These are phyloP conservation scores for Apamea crenata DNA, from an alignment of 2,888 invertebrate genomes.

Conservation along the genomic window DNA sequence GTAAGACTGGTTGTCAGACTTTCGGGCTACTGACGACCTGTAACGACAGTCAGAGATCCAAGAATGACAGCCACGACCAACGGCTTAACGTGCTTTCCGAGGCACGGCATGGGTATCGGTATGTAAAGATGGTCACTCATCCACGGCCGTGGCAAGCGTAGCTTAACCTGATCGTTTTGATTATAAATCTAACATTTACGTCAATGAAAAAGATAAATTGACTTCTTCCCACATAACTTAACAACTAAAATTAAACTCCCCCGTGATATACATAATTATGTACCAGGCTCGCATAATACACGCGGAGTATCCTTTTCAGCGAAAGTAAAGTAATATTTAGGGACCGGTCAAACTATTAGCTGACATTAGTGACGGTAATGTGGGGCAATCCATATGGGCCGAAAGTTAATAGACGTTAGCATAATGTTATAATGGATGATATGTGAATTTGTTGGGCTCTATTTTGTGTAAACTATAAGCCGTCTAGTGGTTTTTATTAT, in stretches of 20 bases:
- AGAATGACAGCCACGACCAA: too few species aligned
- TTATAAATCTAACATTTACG: neutral
- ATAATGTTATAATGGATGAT: slow-evolving; percentile 51
- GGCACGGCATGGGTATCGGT: too few species aligned
- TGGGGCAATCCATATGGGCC: slow-evolving; percentile 28
- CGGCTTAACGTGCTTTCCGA: too few species aligned
- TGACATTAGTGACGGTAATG: slow-evolving; percentile 52
- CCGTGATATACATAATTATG: neutral
- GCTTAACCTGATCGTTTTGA: neutral
- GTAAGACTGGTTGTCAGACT: too few species aligned
- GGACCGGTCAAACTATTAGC: slow-evolving; percentile 63
- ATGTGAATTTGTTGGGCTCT: slow-evolving; percentile 4
- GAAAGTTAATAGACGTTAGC: slow-evolving; percentile 44
- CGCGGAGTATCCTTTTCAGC: slow-evolving; percentile 38
- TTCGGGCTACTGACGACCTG: too few species aligned
- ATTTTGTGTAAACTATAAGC: neutral
- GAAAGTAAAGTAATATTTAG: slow-evolving; percentile 61
- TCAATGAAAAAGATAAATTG: neutral
- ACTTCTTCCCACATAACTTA: neutral
- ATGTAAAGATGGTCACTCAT: too few species aligned
- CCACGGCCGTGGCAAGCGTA: too few species aligned
- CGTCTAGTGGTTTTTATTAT: neutral
- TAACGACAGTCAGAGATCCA: too few species aligned
- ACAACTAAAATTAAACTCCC: slow-evolving; percentile 3
- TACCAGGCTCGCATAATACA: slow-evolving; percentile 34